Evolutionary conservation across 2,797 vertebrate species (phyloP).

Genomic region (Avahi laniger): DNA sequence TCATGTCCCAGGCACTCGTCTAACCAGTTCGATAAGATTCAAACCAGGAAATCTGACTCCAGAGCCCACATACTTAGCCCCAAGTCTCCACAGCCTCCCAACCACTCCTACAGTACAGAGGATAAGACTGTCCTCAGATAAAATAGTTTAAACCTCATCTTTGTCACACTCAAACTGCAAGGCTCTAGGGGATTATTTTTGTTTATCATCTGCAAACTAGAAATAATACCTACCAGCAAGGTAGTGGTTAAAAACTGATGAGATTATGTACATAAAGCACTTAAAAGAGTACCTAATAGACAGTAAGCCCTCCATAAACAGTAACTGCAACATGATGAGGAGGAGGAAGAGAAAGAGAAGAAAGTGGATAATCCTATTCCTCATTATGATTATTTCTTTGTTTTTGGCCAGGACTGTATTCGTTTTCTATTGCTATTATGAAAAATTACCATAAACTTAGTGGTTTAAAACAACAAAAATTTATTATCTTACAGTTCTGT

Average conservation of each 20-base stretch:
- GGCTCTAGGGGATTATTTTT: not conserved
- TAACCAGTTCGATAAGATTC: not conserved
- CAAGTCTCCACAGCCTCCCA: not conserved
- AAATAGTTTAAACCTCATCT: not conserved
- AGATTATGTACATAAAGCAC: not conserved
- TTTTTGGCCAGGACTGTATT: not conserved
- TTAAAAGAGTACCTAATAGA: not conserved
- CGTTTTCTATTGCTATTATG: not conserved
- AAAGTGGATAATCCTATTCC: not conserved
- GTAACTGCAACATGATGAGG: not conserved
- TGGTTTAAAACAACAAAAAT: not conserved
- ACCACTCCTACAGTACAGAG: not conserved
- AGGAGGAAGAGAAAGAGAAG: not conserved
- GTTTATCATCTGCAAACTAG: not conserved
- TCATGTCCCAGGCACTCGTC: not conserved
- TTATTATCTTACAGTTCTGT: not conserved
- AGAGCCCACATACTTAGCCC: not conserved
- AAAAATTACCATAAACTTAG: not conserved
- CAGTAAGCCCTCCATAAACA: not conserved
- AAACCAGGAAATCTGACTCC: not conserved
- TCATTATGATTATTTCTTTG: not conserved
- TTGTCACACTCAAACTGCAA: not conserved
- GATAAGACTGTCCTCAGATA: not conserved
- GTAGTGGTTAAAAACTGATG: not conserved
- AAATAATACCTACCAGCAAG: not conserved